Evolutionary conservation across 2,113 vertebrate species (phyloP).

Genomic region (Bettongia penicillata): DNA sequence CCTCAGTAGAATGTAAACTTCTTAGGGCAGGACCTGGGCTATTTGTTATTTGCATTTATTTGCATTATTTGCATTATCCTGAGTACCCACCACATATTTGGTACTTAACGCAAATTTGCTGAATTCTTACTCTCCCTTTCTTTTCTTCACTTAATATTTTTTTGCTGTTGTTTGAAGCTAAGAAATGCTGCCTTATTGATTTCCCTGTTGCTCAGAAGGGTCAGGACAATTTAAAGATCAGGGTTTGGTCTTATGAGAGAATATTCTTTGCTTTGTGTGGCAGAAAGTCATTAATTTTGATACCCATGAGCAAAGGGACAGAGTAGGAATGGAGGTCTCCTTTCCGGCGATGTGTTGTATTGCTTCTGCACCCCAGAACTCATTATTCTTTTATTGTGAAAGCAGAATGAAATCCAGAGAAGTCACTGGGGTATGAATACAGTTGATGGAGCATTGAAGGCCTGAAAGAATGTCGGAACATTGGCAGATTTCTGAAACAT

Average conservation of each 20-base stretch:
- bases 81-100: neutral
- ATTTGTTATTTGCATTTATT: neutral
- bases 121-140: neutral
- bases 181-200: constrained; percentile 28
- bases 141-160: neutral
- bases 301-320: constrained; percentile 43
- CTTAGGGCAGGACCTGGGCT: neutral
- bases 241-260: constrained; percentile 53
- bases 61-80: too few relatives aligned
- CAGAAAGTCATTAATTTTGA: constrained; percentile 73
- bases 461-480: neutral
- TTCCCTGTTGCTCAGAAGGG: constrained; percentile 35
- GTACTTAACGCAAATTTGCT: neutral
- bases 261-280: constrained; percentile 50
- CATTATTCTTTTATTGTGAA: constrained; percentile 72
- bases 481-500: neutral
- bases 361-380: constrained; percentile 61
- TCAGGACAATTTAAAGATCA: constrained; percentile 59
- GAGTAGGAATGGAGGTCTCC: constrained; percentile 60
- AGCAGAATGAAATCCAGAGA: constrained; percentile 57
- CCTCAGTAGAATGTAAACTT: neutral
- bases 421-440: neutral
- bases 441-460: neutral
- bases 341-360: constrained; percentile 50
- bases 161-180: neutral